phyloP scores from a whole-genome alignment of 1,140 invertebrate species.

The Nasonia longicornis region DNA sequence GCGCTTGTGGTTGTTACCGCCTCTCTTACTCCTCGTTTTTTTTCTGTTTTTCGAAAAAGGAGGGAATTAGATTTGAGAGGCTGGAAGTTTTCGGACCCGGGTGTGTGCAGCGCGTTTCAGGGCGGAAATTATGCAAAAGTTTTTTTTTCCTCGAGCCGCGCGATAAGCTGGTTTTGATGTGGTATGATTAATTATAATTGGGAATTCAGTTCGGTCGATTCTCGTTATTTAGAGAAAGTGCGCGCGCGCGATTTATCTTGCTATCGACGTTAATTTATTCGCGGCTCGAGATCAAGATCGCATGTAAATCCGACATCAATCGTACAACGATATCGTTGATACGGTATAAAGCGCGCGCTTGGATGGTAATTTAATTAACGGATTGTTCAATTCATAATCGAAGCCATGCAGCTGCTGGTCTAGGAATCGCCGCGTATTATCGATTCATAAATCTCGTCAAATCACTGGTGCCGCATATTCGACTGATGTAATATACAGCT shows the following conservation, averaged over 20 bases:
- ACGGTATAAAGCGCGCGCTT: neutral
- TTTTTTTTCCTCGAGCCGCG: neutral
- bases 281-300: neutral
- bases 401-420: neutral
- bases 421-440: neutral
- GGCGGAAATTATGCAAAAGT: neutral
- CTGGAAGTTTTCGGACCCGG: slow-evolving; percentile 20
- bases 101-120: slow-evolving; percentile 2
- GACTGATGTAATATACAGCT: neutral
- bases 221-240: neutral
- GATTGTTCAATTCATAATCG: neutral
- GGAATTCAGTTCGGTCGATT: neutral
- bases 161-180: neutral
- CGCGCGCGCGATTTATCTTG: neutral
- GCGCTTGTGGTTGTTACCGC: too few species aligned
- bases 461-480: neutral
- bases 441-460: neutral
- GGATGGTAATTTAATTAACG: neutral
- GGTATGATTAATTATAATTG: neutral
- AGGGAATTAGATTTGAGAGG: slow-evolving; percentile 2
- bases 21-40: neutral
- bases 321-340: neutral
- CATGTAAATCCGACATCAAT: slow-evolving; percentile 1
- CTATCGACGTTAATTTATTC: neutral
- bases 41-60: neutral